phyloP scores from a whole-genome alignment of 2,888 invertebrate species.

The Drosophila sordidula region DNA sequence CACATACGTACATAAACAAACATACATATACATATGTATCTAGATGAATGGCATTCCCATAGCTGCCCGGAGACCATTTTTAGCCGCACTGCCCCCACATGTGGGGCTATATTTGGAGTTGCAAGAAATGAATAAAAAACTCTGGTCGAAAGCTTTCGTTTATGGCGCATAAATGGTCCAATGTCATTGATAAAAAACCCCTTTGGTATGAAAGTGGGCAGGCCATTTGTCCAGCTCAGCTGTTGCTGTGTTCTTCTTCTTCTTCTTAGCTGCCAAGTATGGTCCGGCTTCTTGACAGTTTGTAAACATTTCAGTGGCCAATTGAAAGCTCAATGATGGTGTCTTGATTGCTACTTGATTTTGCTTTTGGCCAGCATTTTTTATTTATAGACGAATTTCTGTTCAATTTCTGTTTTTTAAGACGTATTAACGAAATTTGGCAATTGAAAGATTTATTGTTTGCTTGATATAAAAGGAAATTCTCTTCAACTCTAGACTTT shows the following conservation, averaged over 20 bases:
- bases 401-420: not conserved
- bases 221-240: constrained; percentile 45
- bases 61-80: constrained; percentile 17
- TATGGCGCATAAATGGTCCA: constrained; percentile 37
- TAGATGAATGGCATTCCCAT: constrained; percentile 46
- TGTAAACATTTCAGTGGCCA: constrained; percentile 69
- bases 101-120: constrained; percentile 46
- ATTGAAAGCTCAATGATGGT: constrained; percentile 47
- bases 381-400: not conserved
- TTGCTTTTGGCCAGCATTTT: constrained; percentile 33
- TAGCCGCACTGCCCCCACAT: constrained; percentile 36
- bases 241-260: constrained; percentile 17
- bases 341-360: constrained; percentile 46
- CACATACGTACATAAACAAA: not conserved
- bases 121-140: not conserved
- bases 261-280: constrained; percentile 35
- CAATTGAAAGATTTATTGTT: not conserved
- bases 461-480: not conserved
- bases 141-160: constrained; percentile 34
- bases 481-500: too few relatives aligned
- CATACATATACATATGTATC: not conserved
- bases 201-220: constrained; percentile 44
- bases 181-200: constrained; percentile 57
- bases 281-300: constrained; percentile 50
- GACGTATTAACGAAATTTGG: too few relatives aligned